Conservation (phyloP, 2,113 vertebrate genomes). For the Verasper variegatus region DNA sequence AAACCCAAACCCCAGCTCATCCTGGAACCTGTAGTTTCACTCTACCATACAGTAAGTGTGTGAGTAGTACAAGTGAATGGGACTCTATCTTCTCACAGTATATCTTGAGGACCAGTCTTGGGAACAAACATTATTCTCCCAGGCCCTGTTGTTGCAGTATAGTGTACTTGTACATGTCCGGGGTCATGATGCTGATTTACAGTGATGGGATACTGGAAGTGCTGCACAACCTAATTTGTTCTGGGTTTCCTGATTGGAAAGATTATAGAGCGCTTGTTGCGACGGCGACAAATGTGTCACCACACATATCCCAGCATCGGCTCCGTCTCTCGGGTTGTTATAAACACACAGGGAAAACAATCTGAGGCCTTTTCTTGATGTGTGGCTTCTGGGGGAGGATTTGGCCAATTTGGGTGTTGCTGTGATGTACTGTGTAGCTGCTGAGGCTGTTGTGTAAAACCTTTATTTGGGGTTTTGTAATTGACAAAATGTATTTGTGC, state of each 20-base stretch:
- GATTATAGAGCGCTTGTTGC: conserved; percentile 71
- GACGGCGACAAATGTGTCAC: conserved; percentile 67
- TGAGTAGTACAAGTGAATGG: conserved; percentile 60
- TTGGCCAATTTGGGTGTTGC: conserved; percentile 15
- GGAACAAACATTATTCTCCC: conserved; percentile 75
- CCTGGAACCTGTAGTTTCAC: conserved; percentile 56
- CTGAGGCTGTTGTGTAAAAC: conserved; percentile 20
- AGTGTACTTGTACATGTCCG: conserved; percentile 24
- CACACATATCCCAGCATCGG: conserved; percentile 56
- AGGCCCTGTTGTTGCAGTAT: conserved; percentile 56
- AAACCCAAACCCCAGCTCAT: conserved; percentile 44
- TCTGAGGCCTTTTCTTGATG: conserved; percentile 39
- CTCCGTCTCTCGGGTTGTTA: conserved; percentile 51
- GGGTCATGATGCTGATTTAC: conserved; percentile 62
- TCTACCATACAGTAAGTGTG: conserved; percentile 58
- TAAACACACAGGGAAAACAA: conserved; percentile 54
- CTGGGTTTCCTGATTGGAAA: conserved; percentile 70
- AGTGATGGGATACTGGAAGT: conserved; percentile 51
- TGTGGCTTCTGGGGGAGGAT: conserved; percentile 28
- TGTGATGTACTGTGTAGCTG: conserved; percentile 24
- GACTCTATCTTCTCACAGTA: conserved; percentile 75
- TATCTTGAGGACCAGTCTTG: conserved; percentile 71
- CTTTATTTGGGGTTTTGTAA: conserved; percentile 26
- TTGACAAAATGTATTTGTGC: conserved; percentile 43
- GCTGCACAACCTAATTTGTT: conserved; percentile 70